Conservation (phyloP, 2,797 vertebrate genomes). For the Takifugu ocellatus region DNA sequence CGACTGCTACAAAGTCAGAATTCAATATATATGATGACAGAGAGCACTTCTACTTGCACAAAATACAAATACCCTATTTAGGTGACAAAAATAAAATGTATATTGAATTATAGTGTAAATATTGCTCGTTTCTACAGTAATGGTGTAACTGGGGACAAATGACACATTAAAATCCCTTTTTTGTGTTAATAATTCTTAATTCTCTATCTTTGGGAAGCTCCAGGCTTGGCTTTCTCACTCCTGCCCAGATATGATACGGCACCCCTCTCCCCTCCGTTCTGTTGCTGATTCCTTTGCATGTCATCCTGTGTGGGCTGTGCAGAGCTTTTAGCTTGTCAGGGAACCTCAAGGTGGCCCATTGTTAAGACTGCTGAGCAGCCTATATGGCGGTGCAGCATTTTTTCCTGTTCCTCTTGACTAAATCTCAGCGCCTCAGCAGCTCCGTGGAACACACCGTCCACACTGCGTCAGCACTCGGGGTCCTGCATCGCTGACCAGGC, state of each 20-base stretch:
- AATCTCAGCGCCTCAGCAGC: slow-evolving; percentile 25
- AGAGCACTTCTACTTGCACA: too few relatives aligned
- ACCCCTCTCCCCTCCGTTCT: slow-evolving; percentile 1
- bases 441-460: slow-evolving; percentile 1
- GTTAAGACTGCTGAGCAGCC: slow-evolving; percentile 41
- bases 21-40: too few relatives aligned
- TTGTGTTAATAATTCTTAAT: slow-evolving; percentile 21
- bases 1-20: too few relatives aligned
- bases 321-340: slow-evolving; percentile 28
- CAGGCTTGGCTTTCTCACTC: slow-evolving; percentile 16
- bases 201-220: slow-evolving; percentile 15
- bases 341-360: slow-evolving; percentile 45
- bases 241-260: slow-evolving; percentile 9
- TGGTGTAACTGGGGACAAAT: slow-evolving; percentile 22
- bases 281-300: slow-evolving; percentile 14
- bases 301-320: slow-evolving; percentile 5
- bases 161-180: slow-evolving; percentile 28
- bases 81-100: too few relatives aligned
- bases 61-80: too few relatives aligned
- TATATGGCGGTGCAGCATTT: slow-evolving; percentile 29
- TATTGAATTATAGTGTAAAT: background rate
- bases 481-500: slow-evolving; percentile 26
- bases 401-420: slow-evolving; percentile 22
- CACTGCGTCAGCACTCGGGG: slow-evolving; percentile 19
- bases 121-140: slow-evolving; percentile 34